Evolutionary conservation across 2,113 vertebrate species (phyloP).

Genomic region (Gobio gobio): DNA sequence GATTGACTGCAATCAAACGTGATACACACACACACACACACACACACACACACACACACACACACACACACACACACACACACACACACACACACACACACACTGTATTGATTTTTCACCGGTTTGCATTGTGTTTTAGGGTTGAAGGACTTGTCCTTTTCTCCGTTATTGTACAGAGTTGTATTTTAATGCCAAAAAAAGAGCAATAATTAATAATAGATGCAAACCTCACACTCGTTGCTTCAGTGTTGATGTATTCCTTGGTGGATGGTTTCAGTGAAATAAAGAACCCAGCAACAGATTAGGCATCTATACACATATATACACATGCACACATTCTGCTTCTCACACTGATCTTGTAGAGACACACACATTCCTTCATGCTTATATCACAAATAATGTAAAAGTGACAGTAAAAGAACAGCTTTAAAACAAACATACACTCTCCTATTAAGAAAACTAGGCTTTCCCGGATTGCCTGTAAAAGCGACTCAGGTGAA

Average conservation of each 20-base stretch:
- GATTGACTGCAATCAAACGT: constrained; percentile 34
- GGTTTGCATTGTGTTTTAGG: background rate
- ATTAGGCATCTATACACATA: constrained; percentile 33
- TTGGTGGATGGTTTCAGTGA: constrained; percentile 8
- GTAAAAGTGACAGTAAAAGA: constrained; percentile 12
- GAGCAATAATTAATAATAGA: constrained; percentile 5
- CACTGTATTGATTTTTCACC: background rate
- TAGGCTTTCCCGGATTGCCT: constrained; percentile 30
- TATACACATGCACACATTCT: constrained; percentile 15
- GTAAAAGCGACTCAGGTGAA: constrained; percentile 24
- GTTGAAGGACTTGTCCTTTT: background rate
- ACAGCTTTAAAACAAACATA: constrained; percentile 9
- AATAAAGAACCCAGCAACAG: constrained; percentile 18
- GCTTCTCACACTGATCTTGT: background rate
- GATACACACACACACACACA: background rate
- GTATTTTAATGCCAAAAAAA: constrained; percentile 4
- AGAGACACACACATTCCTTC: constrained; percentile 17
- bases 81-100: background rate
- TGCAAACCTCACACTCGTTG: background rate
- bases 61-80: background rate
- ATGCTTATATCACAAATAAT: background rate
- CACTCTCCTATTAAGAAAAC: constrained; percentile 45
- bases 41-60: background rate
- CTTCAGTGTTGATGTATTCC: constrained; percentile 23
- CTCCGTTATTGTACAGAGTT: background rate